Evolutionary conservation across 2,113 vertebrate genomes (phyloP).

Genomic region (Microcebus tavaratra): DNA sequence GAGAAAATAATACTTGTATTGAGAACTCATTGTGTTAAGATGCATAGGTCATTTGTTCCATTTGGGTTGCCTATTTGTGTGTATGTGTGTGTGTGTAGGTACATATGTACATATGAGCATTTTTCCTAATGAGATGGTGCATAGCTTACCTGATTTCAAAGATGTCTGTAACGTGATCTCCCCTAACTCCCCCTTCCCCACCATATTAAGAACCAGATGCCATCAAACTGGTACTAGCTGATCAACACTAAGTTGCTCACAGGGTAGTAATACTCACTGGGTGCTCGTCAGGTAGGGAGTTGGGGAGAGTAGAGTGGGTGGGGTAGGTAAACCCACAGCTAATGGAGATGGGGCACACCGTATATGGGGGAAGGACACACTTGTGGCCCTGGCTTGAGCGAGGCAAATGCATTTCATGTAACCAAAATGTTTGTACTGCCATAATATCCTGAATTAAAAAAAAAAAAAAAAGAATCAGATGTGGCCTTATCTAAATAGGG

Average conservation of each 20-base stretch:
- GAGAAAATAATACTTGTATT: not conserved
- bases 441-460: too few relatives aligned
- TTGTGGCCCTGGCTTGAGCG: too few relatives aligned
- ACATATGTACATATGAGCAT: not conserved
- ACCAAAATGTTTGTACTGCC: too few relatives aligned
- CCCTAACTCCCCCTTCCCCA: fast-evolving
- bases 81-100: not conserved
- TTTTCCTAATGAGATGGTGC: not conserved
- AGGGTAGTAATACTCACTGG: too few relatives aligned
- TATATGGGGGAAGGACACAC: too few relatives aligned
- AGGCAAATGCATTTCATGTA: too few relatives aligned
- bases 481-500: not conserved
- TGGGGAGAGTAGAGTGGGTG: too few relatives aligned
- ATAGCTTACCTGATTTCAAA: not conserved
- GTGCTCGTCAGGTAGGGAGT: too few relatives aligned
- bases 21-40: not conserved
- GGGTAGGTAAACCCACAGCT: too few relatives aligned
- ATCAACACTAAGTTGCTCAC: too few relatives aligned
- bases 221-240: too few relatives aligned
- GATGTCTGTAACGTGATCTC: not conserved
- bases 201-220: not conserved
- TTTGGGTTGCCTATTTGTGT: not conserved
- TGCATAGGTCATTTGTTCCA: not conserved
- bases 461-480: not conserved
- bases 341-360: too few relatives aligned